Evolutionary conservation across 2,113 vertebrate genomes (phyloP), one percentile per base, ranked within the genome.

Genomic region (Cebus imitator): DNA sequence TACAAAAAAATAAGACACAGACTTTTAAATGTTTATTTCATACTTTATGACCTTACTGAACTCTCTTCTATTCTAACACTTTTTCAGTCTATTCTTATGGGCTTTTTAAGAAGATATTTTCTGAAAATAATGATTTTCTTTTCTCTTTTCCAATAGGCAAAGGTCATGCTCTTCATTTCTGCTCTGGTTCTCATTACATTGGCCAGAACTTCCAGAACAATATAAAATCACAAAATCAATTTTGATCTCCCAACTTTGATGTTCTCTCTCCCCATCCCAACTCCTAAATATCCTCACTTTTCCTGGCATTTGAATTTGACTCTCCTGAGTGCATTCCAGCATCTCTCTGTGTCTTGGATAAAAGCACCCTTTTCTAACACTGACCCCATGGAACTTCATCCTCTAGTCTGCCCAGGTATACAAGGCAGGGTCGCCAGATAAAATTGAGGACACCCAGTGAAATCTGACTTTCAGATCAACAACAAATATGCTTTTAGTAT

Each of bases 21-120:
- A 73, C 72, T 90, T 97, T 91, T 68, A 70, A 84, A 94, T 87
- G 52, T 68, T 95, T 78, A 37, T 83, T 95, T 97, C 73, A 35
- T 94, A 92, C n/a, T 93, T 87, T 90, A 58, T 83, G 66, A 88
- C 87, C 91, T 93, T 92, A 75, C 58, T 91, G 58, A 91, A 79
- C 72, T 64, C 35, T 92, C 72, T 37, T 88, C 27, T 68, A 82
- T 61, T 87, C 84, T 35, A 92, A 55, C 37, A 48, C 35, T 94
- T 93, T 79, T 83, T 72, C 27, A 14, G 27, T 58, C 88, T 30
- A 96, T 94, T 96, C 91, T 96, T 79, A 35, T 18, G 55, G 21
- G 35, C 88, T 72, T 95, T 93, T 79, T 72, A 78, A 50, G 50
- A 90, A 78, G 57, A 27, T 3, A 76, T 89, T 96, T 97, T 96